Evolutionary conservation across 2,113 vertebrate genomes (phyloP).

Genomic region (Catharus bicknelli): DNA sequence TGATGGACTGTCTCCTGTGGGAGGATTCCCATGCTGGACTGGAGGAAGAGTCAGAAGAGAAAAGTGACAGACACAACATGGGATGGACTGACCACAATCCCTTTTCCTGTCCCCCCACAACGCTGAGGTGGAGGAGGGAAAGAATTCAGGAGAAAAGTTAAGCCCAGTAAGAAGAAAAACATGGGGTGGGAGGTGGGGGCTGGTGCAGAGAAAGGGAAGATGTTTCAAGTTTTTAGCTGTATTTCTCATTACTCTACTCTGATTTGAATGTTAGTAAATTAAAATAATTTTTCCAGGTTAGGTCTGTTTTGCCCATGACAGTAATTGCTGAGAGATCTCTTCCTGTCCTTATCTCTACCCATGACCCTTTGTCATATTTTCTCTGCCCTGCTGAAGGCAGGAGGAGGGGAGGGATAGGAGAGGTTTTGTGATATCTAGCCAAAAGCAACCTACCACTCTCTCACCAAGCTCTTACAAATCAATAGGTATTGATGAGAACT

Average conservation of each 20-base stretch:
- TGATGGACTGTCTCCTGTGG: background rate
- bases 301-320: background rate
- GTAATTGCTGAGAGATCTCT: background rate
- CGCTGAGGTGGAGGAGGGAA: background rate
- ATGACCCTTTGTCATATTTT: background rate
- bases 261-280: background rate
- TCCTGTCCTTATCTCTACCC: background rate
- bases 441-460: background rate
- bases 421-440: background rate
- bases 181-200: accelerated
- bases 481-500: background rate
- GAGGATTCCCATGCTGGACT: background rate
- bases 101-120: accelerated
- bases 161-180: background rate
- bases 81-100: background rate
- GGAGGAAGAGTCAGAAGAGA: background rate
- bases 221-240: background rate
- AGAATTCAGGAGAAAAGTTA: background rate
- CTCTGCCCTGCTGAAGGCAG: background rate
- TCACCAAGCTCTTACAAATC: background rate
- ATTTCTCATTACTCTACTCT: background rate
- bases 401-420: background rate
- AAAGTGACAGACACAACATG: background rate
- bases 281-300: background rate
- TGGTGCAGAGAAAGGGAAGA: accelerated